Evolutionary conservation across 2,113 vertebrate species (phyloP), one percentile per base, ranked within the genome.

Genomic region (Otolemur garnettii): DNA sequence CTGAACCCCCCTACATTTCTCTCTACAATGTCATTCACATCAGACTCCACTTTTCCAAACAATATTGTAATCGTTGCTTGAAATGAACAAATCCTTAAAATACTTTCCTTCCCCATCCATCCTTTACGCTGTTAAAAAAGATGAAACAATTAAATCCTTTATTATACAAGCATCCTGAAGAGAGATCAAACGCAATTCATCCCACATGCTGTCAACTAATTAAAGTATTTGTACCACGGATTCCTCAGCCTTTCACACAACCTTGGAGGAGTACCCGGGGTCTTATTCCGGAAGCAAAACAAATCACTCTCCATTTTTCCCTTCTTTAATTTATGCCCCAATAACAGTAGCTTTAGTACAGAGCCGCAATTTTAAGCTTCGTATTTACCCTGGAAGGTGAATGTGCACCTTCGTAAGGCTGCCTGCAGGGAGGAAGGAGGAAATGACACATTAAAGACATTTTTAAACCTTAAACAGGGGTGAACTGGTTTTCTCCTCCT

Each of bases 171-270:
- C 74, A 93, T 84, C 94, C 80, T 93, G 71, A 97, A 92, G 28
- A 79, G 84, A 86, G 94, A 95, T 96, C 87, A 97, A 86, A 87
- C 64, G 68, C 78, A 94, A 94, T 94, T 92, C 75, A 83, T 77
- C 75, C 87, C 75, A 93, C 77, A 55, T 17, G 30, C 91, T 97
- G 81, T 95, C 96, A 95, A 89, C 91, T 96, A 95, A 96, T 97
- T 97, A 97, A 95, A 92, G 69, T 94, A 94, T 90, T 97, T 94
- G 72, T 91, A 81, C 69, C 59, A 66, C 62, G 81, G 89, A 91
- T 84, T 93, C 50, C 75, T 94, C 33, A 89, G 74, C n/a, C 75
- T 96, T 79, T 86, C 35, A 71, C 45, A 93, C 59, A 85, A 89
- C 79, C 21, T 68, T 91, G 78, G 62, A 85, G 72, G 80, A 91